Conservation (phyloP, 2,888 invertebrate genomes). For the Drosophila tripunctata region DNA sequence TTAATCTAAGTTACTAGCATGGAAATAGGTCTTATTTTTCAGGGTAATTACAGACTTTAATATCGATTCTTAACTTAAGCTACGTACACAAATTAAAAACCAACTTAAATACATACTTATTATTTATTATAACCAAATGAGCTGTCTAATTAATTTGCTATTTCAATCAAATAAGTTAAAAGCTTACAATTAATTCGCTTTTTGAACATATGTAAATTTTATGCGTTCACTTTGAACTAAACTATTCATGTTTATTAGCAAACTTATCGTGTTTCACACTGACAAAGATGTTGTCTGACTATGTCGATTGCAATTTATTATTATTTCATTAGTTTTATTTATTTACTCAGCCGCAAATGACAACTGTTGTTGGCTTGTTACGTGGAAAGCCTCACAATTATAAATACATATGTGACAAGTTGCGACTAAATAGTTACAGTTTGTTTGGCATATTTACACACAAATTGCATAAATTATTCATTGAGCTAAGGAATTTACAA, state of each 20-base stretch:
- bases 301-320: slow-evolving; percentile 31
- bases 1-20: not conserved
- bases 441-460: slow-evolving; percentile 26
- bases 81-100: no score
- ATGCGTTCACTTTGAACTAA: not conserved
- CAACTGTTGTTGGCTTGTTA: slow-evolving; percentile 38
- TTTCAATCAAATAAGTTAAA: not conserved
- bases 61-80: no score
- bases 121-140: no score
- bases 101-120: no score
- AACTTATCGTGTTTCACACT: not conserved
- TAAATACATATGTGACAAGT: slow-evolving; percentile 47
- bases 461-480: slow-evolving; percentile 55
- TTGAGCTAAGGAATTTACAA: slow-evolving; percentile 15
- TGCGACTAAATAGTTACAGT: slow-evolving; percentile 56
- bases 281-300: not conserved
- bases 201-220: not conserved
- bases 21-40: not conserved
- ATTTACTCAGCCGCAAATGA: slow-evolving; percentile 56
- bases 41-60: no score
- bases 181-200: not conserved
- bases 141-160: no score
- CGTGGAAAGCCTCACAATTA: slow-evolving; percentile 39
- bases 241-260: not conserved
- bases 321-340: slow-evolving; percentile 61